These are phyloP conservation scores for Corythoichthys intestinalis DNA, from an alignment of 2,113 vertebrate species.

Conservation along the genomic window DNA sequence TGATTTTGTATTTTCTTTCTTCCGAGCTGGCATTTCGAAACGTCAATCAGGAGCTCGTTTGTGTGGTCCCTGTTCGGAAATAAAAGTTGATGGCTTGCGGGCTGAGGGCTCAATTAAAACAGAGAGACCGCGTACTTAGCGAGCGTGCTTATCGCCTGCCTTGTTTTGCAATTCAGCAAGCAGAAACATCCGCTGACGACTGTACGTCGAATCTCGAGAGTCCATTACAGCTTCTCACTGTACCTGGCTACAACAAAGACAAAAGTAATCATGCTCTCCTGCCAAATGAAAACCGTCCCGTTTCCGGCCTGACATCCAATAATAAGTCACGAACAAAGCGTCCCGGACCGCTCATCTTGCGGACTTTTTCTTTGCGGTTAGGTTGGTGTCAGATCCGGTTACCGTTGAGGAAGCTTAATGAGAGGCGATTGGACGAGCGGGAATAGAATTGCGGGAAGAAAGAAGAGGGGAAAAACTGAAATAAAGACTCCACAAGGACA, in stretches of 20 bases:
- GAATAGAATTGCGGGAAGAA: constrained; percentile 16
- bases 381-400: constrained; percentile 57
- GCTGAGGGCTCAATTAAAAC: constrained; percentile 55
- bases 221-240: no score
- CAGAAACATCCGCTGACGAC: no score
- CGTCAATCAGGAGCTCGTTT: constrained; percentile 30
- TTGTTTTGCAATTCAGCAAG: no score
- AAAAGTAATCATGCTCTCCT: constrained; percentile 16
- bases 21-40: no score
- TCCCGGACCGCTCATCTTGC: background rate
- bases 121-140: constrained; percentile 19
- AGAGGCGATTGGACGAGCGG: constrained; percentile 20
- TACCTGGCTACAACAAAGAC: background rate
- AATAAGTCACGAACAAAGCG: no score
- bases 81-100: constrained; percentile 30
- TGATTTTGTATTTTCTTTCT: no score
- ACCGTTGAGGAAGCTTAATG: constrained; percentile 66
- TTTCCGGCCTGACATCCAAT: no score
- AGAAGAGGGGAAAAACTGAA: constrained; percentile 16
- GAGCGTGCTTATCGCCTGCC: no score
- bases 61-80: constrained; percentile 20
- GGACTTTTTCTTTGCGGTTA: constrained; percentile 33
- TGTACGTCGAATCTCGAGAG: no score
- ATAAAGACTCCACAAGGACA: no score
- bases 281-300: constrained; percentile 19